Conservation (phyloP, 2,888 invertebrate genomes). For the Melieria picta region DNA sequence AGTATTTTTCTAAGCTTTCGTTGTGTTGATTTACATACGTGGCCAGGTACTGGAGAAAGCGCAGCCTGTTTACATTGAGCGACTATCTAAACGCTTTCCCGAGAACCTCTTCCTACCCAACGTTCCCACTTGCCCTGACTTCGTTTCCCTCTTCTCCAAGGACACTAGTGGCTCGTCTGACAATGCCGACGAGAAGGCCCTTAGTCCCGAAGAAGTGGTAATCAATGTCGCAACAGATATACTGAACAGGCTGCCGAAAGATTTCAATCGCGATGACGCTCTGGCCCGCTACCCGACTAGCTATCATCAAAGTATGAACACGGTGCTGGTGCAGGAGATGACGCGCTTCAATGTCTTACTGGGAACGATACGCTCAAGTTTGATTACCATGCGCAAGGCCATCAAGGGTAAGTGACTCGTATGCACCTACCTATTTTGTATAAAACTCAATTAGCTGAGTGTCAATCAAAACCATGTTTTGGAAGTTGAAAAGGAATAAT, state of each 20-base stretch:
- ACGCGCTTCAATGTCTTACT: constrained; percentile 81
- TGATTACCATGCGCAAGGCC: constrained; percentile 83
- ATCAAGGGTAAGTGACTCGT: constrained; percentile 76
- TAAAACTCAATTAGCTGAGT: too few relatives aligned
- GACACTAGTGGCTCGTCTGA: constrained; percentile 66
- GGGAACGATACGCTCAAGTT: constrained; percentile 77
- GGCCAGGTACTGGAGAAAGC: constrained; percentile 55
- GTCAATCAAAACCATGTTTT: neutral
- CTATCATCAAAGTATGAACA: constrained; percentile 92
- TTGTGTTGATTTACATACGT: neutral
- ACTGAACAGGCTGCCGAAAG: constrained; percentile 76
- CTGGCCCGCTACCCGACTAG: constrained; percentile 78
- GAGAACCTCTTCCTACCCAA: constrained; percentile 62
- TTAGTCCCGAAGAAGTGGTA: constrained; percentile 82
- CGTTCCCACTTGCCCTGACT: constrained; percentile 62
- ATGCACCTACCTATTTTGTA: too few relatives aligned
- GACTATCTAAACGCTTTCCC: constrained; percentile 58
- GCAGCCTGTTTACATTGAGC: constrained; percentile 54
- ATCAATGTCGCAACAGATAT: constrained; percentile 83
- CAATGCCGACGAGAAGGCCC: constrained; percentile 66
- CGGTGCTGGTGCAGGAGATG: constrained; percentile 89
- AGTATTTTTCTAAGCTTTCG: neutral
- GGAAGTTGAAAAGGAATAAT: neutral
- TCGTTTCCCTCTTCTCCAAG: constrained; percentile 59
- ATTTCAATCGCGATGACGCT: constrained; percentile 75